phyloP scores from a whole-genome alignment of 1,140 invertebrate species.

The Drosophila prosaltans region DNA sequence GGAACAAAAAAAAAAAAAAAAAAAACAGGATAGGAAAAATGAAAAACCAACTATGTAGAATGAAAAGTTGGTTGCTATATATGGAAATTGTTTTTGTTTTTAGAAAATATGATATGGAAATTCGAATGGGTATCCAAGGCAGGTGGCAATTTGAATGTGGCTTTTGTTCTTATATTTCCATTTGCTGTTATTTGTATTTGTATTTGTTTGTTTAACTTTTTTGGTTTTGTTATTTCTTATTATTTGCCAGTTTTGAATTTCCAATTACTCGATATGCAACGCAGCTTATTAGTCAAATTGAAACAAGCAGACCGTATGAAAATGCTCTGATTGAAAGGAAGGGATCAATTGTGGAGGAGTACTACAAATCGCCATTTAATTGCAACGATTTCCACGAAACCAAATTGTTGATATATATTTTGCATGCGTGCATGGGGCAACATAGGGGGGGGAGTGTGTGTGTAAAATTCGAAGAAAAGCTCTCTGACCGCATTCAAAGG shows the following conservation, averaged over 20 bases:
- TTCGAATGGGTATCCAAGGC: conserved; percentile 25
- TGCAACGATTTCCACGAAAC: conserved; percentile 43
- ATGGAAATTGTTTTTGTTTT: conserved; percentile 49
- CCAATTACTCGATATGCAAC: conserved; percentile 61
- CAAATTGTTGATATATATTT: conserved; percentile 22
- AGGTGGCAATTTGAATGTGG: conserved; percentile 24
- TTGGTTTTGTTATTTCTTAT: conserved; percentile 52
- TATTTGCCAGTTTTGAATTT: conserved; percentile 54
- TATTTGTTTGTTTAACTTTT: conserved; percentile 13
- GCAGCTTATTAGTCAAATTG: conserved; percentile 55
- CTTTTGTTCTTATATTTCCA: conserved; percentile 19
- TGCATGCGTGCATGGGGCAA: conserved; percentile 16
- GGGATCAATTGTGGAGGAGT: neutral
- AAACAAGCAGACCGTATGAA: conserved; percentile 44
- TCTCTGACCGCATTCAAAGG: conserved; percentile 44
- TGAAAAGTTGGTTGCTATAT: conserved; percentile 15
- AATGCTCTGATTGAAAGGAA: conserved; percentile 18
- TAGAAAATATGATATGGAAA: conserved; percentile 9
- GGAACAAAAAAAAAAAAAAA: neutral
- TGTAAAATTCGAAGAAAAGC: conserved; percentile 56
- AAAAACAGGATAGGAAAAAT: conserved; percentile 3
- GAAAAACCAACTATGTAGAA: conserved; percentile 9
- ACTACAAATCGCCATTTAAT: conserved; percentile 34
- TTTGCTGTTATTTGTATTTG: conserved; percentile 9
- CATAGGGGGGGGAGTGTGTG: neutral